Conservation (phyloP, 2,888 invertebrate species). For the Leptopilina syphax region DNA sequence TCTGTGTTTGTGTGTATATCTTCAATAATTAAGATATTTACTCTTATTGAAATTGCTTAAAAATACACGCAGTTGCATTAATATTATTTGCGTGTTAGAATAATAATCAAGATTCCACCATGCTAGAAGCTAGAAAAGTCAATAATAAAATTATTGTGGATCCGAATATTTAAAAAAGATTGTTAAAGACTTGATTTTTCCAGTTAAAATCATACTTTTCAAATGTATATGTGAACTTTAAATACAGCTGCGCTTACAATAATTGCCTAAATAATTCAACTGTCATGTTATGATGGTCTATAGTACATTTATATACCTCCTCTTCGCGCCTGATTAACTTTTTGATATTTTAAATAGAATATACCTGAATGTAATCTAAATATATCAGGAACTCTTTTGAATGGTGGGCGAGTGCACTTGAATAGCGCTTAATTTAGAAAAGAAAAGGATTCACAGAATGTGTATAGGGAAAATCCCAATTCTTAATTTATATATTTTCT, state of each 20-base stretch:
- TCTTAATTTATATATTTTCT: not conserved
- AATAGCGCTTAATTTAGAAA: constrained; percentile 64
- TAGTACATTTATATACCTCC: constrained; percentile 16
- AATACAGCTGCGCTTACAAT: constrained; percentile 1
- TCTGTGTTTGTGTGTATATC: too few species aligned
- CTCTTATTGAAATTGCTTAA: too few species aligned
- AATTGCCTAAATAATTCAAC: not conserved
- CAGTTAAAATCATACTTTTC: too few species aligned
- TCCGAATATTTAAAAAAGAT: too few species aligned
- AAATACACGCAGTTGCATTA: too few species aligned
- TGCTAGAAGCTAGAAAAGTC: too few species aligned
- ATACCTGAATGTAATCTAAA: constrained; percentile 66
- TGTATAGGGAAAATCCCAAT: not conserved
- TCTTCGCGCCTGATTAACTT: constrained; percentile 7
- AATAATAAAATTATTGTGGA: too few species aligned
- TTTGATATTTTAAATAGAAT: not conserved
- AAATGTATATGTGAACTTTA: too few species aligned
- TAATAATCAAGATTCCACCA: too few species aligned
- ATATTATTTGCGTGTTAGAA: too few species aligned
- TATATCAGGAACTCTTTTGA: constrained; percentile 61
- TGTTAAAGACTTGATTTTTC: too few species aligned
- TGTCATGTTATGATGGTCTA: not conserved
- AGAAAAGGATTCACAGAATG: constrained; percentile 15
- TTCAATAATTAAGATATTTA: too few species aligned
- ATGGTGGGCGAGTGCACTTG: constrained; percentile 70